Evolutionary conservation across 2,113 vertebrate species (phyloP), one percentile per base, ranked within the genome.

Genomic region (Scytalopus superciliaris): DNA sequence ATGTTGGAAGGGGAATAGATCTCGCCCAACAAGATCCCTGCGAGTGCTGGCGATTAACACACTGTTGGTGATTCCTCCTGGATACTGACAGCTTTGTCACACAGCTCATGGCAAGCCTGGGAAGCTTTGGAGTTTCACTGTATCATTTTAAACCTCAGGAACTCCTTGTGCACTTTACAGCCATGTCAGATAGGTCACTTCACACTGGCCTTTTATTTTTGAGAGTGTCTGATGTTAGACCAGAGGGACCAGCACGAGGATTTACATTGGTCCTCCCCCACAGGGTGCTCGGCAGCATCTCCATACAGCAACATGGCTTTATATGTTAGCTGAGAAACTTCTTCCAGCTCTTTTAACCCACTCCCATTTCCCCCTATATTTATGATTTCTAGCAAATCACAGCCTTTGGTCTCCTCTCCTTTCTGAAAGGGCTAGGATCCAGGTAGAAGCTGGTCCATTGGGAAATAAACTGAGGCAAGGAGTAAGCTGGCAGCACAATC

Each of bases 21-120:
- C 88, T 94, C 68, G 82, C 89, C 86, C 93, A 82, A 68, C 1
- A 1, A 93, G 90, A 87, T 64, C 37, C 6, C 9, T 49, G 69
- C 0, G 8, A 92, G 47, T 39, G 78, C 66, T 75, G 70, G 42
- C 87, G 88, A 90, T 95, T 95, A 95, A 84, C 90, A 75, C 67
- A 28, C 67, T 27, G 45, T 70, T 93, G 56, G 50, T 1, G 4
- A 79, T 87, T 76, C 76, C 92, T 90, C 60, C 73, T 0, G 5
- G 84, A 94, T 94, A 93, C 89, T 79, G 90, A 84, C 84, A 57
- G 88, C 94, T 95, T 90, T 96, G 89, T 90, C 92, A 62, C 6
- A 0, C 4, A 4, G 67, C 76, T 86, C 72, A 67, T 5, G 13
- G 62, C 88, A 87, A 92, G 47, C 70, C 62, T 8, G 3, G 64